Conservation (phyloP, 2,797 vertebrate species). For the Gallinago stenura region DNA sequence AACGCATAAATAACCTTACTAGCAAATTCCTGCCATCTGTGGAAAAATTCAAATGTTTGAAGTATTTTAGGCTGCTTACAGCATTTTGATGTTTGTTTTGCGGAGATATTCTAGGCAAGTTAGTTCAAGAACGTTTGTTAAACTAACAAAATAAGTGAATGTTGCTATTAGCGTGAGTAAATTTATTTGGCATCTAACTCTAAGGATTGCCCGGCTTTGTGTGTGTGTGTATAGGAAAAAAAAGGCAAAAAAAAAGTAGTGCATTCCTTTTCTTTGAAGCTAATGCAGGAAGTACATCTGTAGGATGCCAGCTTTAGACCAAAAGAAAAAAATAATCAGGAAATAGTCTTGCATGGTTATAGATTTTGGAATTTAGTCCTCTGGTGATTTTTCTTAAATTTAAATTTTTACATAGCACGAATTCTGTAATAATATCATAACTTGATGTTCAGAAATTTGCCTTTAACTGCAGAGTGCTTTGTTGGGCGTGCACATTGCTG, state of each 20-base stretch:
- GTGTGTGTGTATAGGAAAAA: background rate
- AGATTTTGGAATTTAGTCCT: background rate
- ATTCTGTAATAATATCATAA: background rate
- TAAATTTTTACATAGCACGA: background rate
- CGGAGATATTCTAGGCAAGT: background rate
- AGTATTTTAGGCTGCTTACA: background rate
- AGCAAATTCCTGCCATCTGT: background rate
- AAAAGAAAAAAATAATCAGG: background rate
- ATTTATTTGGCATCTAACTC: background rate
- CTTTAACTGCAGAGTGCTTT: background rate
- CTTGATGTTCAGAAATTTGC: background rate
- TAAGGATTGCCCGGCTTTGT: background rate
- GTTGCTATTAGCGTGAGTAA: background rate
- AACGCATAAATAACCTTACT: background rate
- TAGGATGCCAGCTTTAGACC: background rate
- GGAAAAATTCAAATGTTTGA: constrained; percentile 6
- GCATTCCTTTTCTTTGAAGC: background rate
- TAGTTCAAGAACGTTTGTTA: background rate
- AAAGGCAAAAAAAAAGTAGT: too few relatives aligned
- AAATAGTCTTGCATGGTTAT: background rate
- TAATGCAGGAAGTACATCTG: background rate
- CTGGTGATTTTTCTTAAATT: background rate
- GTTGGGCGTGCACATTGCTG: background rate
- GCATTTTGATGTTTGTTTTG: background rate
- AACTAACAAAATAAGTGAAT: background rate